Percentiles rank a stretch among this genome's conserved stretches.
Evolutionary conservation across 2,113 vertebrate species (phyloP).

Genomic region (Eudyptes chrysolophus): DNA sequence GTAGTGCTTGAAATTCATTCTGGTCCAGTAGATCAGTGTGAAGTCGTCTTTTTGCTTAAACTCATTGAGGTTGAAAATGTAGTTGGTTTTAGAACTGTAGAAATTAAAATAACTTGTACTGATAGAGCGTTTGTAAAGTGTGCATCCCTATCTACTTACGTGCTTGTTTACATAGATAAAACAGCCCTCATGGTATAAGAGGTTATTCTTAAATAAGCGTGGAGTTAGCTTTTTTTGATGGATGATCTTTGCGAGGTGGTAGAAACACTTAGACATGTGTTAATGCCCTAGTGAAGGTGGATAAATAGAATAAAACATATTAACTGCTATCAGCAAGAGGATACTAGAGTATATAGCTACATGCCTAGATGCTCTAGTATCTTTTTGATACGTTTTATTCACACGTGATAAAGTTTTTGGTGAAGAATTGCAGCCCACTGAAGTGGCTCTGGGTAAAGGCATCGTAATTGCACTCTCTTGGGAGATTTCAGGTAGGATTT

Average conservation of each 20-base stretch:
- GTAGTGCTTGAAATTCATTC: background rate
- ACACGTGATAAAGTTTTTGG: background rate
- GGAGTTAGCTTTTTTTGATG: background rate
- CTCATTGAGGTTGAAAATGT: background rate
- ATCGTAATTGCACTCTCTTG: fast-evolving
- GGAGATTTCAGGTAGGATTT: background rate
- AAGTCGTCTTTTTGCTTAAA: background rate
- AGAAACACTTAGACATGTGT: background rate
- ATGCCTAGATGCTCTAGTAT: fast-evolving
- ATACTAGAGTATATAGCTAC: background rate
- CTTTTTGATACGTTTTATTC: background rate
- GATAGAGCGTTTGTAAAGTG: background rate
- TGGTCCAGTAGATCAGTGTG: background rate
- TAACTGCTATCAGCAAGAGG: background rate
- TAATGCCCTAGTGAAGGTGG: background rate
- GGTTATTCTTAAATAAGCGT: background rate
- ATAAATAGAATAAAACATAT: background rate
- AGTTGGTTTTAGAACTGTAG: background rate
- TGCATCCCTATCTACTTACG: background rate
- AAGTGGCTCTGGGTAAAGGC: background rate
- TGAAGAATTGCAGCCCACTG: background rate
- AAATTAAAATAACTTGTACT: background rate
- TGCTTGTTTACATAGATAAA: background rate
- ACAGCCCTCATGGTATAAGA: background rate
- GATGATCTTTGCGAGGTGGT: background rate